Evolutionary conservation across 2,797 vertebrate genomes (phyloP).

Genomic region (Trematomus bernacchii): DNA sequence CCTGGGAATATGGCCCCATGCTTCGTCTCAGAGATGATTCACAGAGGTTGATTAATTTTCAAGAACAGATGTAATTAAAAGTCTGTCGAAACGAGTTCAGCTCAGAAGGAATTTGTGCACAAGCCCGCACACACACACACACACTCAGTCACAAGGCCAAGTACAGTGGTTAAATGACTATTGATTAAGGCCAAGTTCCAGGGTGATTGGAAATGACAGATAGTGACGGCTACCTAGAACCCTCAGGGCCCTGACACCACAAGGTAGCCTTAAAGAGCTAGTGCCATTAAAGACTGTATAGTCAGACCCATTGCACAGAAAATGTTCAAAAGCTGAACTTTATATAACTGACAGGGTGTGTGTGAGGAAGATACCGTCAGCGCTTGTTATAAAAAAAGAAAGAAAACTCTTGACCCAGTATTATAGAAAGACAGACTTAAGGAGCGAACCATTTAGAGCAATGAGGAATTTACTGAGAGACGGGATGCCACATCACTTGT

Average conservation of each 20-base stretch:
- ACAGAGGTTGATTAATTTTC: constrained; percentile 40
- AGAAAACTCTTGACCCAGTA: background rate
- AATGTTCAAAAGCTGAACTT: background rate
- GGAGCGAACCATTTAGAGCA: background rate
- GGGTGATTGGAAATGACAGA: constrained; percentile 18
- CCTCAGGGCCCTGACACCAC: background rate
- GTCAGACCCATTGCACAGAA: background rate
- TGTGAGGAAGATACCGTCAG: background rate
- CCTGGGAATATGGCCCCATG: constrained; percentile 9
- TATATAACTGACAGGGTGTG: background rate
- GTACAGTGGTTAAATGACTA: constrained; percentile 20
- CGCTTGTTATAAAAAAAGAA: background rate
- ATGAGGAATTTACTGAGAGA: background rate
- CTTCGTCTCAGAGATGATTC: constrained; percentile 43
- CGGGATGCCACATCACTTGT: background rate
- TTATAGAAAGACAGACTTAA: background rate
- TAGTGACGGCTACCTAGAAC: background rate
- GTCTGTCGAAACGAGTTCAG: constrained; percentile 13
- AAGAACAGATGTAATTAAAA: constrained; percentile 53
- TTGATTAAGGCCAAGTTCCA: constrained; percentile 26
- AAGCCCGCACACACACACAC: background rate
- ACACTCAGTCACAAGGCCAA: constrained; percentile 5
- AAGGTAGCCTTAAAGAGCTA: constrained; percentile 2
- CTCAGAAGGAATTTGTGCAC: constrained; percentile 8
- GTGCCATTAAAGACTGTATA: background rate